Base-by-base conservation (phyloP, 2,888 invertebrate species). In the Sericinus montela region DNA sequence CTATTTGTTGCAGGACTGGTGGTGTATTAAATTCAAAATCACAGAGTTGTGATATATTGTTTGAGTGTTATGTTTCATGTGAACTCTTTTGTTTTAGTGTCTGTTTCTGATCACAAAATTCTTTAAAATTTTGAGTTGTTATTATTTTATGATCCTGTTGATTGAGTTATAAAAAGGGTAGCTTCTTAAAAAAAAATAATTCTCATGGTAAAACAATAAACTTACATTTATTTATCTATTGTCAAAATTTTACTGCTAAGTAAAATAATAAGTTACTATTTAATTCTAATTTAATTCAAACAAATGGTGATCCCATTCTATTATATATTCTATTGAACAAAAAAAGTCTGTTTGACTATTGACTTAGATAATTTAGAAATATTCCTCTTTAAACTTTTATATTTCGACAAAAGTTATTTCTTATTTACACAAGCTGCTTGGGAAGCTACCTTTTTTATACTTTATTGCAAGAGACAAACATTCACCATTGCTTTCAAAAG, bases 1-100 rank as follows among this genome's bases (percentile, higher is more conserved):
- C 48, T 63, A 65, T 68, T 54, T 59, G 62, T 69, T 63, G 67
- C 66, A 50, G 57, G 63, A 58, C 53, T 36, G 45, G 43, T 34
- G 35, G 41, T 39, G 15, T 45, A 16, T 28, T 50, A 29, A 43
- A 50, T 35, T 35, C 39, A 41, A 48, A 49, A 47, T 50, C 54
- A 41, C 8, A 44, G 32, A 44, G 35, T 39, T 15, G 35, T 51
- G 38, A 54, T 53, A 29, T 39, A 37, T 39, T 32, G 19, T 34
- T 15, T 40, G 34, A 14, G 28, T 50, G 47, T 53, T 37, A 43
- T 23, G 19, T 45, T 34, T 23, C 40, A 43, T 52, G 36, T 50
- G 29, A 35, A 49, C 50, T 11, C 48, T 35, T 51, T 13, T 49
- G 34, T 36, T 35, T 16, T 35, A 48, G 50, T 54, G 52, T 50